Evolutionary conservation across 1,140 invertebrate genomes (phyloP).

Genomic region (Trigoniulus corallinus): DNA sequence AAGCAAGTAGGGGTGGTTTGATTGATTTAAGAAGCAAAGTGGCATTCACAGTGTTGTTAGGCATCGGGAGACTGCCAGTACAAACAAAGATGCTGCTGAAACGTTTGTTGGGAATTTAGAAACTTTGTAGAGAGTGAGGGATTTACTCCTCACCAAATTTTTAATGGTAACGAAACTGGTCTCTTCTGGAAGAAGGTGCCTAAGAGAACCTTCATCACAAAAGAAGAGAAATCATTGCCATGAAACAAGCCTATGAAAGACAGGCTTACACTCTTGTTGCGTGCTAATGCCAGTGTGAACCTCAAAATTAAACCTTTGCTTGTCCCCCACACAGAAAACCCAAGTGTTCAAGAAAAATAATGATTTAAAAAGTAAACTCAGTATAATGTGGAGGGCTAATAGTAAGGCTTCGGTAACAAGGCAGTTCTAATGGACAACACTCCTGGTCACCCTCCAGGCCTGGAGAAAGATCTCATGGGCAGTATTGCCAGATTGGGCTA

Average conservation of each 20-base stretch:
- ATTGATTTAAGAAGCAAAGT: slow-evolving; percentile 6
- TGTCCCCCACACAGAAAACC: slow-evolving; percentile 9
- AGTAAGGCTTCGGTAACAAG: slow-evolving; percentile 11
- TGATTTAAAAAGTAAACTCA: slow-evolving; percentile 7
- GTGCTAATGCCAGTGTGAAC: slow-evolving; percentile 12
- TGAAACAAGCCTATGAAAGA: slow-evolving; percentile 13
- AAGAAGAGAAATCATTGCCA: slow-evolving; percentile 9
- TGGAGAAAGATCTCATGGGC: slow-evolving; percentile 7
- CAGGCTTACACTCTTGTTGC: no score
- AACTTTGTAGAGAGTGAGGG: neutral
- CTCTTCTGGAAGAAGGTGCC: no score
- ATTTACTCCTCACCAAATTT: slow-evolving; percentile 8
- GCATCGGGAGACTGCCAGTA: no score
- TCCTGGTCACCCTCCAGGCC: slow-evolving; percentile 9
- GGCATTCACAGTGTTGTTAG: slow-evolving; percentile 10
- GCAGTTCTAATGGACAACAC: slow-evolving; percentile 14
- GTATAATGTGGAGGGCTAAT: slow-evolving; percentile 10
- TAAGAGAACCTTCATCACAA: slow-evolving; percentile 10
- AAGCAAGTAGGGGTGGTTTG: slow-evolving; percentile 2
- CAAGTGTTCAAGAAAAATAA: slow-evolving; percentile 4
- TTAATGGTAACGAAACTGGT: slow-evolving; percentile 17
- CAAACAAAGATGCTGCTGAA: slow-evolving; percentile 8
- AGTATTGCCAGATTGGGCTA: no score
- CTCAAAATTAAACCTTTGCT: slow-evolving; percentile 13
- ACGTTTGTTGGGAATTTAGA: slow-evolving; percentile 1